phyloP scores from a whole-genome alignment of 2,888 invertebrate species.

The Drosophila histrio region DNA sequence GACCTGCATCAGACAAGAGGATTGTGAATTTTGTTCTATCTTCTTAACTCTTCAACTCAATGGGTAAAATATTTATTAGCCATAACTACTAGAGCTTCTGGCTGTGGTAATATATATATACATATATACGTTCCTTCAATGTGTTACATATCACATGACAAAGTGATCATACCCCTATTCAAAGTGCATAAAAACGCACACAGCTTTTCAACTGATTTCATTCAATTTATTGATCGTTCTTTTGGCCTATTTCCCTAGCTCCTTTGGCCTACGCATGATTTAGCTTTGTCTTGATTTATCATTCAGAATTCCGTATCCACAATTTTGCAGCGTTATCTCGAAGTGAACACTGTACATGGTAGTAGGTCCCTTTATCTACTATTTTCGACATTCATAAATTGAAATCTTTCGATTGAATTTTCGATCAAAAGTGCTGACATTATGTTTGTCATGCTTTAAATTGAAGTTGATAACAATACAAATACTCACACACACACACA shows the following conservation, averaged over 20 bases:
- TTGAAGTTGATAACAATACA: conserved; percentile 13
- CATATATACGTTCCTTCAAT: no score
- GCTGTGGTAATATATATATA: no score
- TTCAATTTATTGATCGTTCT: not conserved
- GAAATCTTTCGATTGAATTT: not conserved
- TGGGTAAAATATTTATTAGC: no score
- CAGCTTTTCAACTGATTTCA: not conserved
- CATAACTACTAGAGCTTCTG: no score
- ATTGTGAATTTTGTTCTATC: no score
- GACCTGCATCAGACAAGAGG: no score
- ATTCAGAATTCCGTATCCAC: not conserved
- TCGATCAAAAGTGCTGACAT: not conserved
- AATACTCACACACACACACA: not conserved
- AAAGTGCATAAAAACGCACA: no score
- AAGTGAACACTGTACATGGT: not conserved
- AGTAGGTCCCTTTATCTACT: no score
- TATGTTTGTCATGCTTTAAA: conserved; percentile 21
- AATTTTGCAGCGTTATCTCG: not conserved
- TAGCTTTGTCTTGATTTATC: not conserved
- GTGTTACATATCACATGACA: not conserved
- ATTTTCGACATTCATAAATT: not conserved
- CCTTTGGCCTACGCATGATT: not conserved
- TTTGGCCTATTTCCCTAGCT: not conserved
- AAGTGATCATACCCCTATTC: not conserved
- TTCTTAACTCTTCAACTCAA: no score